Conservation (phyloP, 2,113 vertebrate species). For the Anarhynchus alexandrinus region DNA sequence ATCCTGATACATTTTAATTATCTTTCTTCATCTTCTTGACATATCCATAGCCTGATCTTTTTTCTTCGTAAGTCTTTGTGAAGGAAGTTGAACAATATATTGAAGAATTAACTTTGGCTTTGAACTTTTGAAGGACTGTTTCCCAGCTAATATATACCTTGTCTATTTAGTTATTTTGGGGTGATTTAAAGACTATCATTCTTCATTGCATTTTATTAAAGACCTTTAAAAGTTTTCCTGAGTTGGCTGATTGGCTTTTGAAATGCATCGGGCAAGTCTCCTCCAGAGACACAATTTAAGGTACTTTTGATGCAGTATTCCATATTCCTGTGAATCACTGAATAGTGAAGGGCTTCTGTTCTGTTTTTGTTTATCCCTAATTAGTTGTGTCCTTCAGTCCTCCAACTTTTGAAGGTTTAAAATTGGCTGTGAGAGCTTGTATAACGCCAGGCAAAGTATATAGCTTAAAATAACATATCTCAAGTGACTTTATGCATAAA, state of each 20-base stretch:
- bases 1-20: constrained; percentile 1
- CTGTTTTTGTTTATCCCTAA: not conserved
- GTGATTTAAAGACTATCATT: not conserved
- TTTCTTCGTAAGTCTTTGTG: not conserved
- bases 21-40: not conserved
- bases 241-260: not conserved
- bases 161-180: not conserved
- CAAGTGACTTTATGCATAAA: not conserved
- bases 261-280: not conserved
- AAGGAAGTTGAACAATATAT: not conserved
- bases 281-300: not conserved
- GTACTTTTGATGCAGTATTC: not conserved
- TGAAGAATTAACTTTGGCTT: not conserved
- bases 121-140: not conserved
- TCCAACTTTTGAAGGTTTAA: not conserved
- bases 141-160: not conserved
- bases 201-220: not conserved
- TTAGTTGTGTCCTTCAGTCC: not conserved
- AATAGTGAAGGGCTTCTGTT: not conserved
- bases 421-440: not conserved
- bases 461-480: not conserved
- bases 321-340: not conserved
- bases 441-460: not conserved
- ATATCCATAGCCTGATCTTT: not conserved
- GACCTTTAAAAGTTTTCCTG: not conserved